phyloP scores from a whole-genome alignment of 2,797 vertebrate species.

The Chlorospingus semifuscus region DNA sequence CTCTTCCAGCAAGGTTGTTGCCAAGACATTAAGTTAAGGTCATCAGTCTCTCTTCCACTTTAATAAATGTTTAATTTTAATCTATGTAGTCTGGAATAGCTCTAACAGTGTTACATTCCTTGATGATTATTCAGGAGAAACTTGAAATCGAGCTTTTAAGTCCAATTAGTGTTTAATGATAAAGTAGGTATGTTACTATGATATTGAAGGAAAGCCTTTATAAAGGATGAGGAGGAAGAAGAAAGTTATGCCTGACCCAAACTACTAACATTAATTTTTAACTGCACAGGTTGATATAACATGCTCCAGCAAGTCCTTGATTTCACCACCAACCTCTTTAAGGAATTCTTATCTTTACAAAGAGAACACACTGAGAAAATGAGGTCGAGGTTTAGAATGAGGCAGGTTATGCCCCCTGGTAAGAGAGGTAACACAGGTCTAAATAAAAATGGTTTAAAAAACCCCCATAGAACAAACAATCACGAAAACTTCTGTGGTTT shows the following conservation, averaged over 20 bases:
- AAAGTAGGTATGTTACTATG: neutral
- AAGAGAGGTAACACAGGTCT: neutral
- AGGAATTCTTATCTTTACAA: neutral
- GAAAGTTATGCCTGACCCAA: neutral
- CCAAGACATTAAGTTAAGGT: neutral
- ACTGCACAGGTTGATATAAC: neutral
- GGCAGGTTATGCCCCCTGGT: neutral
- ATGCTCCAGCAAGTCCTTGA: neutral
- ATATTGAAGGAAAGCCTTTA: neutral
- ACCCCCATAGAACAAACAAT: neutral
- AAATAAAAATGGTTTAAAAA: neutral
- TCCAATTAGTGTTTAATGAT: neutral
- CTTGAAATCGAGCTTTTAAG: neutral
- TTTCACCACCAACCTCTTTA: neutral
- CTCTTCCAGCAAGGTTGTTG: neutral
- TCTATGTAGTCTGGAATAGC: neutral
- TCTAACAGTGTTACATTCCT: neutral
- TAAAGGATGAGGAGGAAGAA: neutral
- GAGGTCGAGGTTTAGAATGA: neutral
- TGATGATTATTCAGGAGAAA: constrained; percentile 6
- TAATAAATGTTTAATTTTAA: constrained; percentile 52
- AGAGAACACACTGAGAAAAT: neutral
- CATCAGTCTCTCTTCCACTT: neutral
- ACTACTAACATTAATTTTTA: neutral
- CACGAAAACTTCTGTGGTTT: neutral